Conservation (phyloP, 2,888 invertebrate species). For the Theretra japonica region DNA sequence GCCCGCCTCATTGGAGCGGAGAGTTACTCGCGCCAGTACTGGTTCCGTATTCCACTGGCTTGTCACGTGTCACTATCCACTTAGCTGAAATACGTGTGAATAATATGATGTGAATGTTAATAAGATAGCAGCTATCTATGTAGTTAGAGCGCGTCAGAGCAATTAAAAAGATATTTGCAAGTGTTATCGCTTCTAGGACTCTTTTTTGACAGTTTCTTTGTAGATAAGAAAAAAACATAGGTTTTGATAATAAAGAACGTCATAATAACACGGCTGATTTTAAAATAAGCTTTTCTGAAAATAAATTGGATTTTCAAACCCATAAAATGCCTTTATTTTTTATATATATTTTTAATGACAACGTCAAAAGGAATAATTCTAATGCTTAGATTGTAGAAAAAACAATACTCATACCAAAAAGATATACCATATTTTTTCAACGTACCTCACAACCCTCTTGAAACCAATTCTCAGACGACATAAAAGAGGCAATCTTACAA, state of each 20-base stretch:
- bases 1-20: conserved; percentile 22
- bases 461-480: neutral
- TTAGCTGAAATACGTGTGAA: neutral
- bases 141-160: neutral
- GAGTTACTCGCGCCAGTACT: conserved; percentile 25
- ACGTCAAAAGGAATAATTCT: too few relatives aligned
- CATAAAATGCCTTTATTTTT: too few relatives aligned
- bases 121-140: too few relatives aligned
- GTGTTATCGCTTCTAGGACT: neutral
- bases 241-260: too few relatives aligned
- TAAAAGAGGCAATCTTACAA: conserved; percentile 1
- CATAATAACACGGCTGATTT: too few relatives aligned
- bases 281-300: too few relatives aligned
- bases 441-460: neutral
- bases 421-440: neutral
- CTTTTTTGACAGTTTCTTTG: neutral
- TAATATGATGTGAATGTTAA: too few relatives aligned
- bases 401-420: neutral
- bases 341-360: too few relatives aligned
- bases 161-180: neutral
- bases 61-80: conserved; percentile 10
- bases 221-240: too few relatives aligned
- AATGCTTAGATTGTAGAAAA: too few relatives aligned
- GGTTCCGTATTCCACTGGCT: conserved; percentile 22
- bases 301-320: too few relatives aligned